phyloP scores from a whole-genome alignment of 2,888 invertebrate genomes.

The Gymnosoma rotundatum region DNA sequence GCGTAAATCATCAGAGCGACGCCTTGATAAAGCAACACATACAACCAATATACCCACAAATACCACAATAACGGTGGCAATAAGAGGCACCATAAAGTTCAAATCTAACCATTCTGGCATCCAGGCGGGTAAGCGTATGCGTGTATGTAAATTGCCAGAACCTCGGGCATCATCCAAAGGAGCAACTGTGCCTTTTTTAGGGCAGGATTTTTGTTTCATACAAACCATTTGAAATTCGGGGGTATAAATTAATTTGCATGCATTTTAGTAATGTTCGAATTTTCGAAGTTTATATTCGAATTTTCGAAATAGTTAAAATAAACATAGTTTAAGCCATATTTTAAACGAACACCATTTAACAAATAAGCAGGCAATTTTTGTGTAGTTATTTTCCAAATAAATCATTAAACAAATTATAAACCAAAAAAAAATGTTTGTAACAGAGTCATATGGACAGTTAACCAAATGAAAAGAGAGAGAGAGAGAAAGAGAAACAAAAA shows the following conservation, averaged over 20 bases:
- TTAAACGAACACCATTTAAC: conserved; percentile 67
- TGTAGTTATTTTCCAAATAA: conserved; percentile 6
- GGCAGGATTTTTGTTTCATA: conserved; percentile 34
- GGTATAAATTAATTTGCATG: conserved; percentile 40
- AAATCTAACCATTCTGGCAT: conserved; percentile 93
- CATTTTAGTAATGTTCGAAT: conserved; percentile 56
- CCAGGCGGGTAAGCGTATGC: conserved; percentile 87
- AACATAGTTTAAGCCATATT: conserved; percentile 64
- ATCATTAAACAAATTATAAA: conserved; percentile 41
- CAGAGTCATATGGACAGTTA: conserved; percentile 64
- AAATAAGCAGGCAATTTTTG: conserved; percentile 66
- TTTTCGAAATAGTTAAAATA: conserved; percentile 64
- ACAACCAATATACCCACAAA: conserved; percentile 95
- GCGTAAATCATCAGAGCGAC: conserved; percentile 90
- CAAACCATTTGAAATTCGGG: conserved; percentile 60
- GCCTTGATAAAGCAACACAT: conserved; percentile 92
- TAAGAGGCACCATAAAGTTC: conserved; percentile 94
- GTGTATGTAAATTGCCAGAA: conserved; percentile 82
- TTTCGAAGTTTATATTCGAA: conserved; percentile 61
- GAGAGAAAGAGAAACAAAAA: conserved; percentile 73
- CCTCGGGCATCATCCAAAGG: conserved; percentile 86
- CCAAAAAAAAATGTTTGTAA: conserved; percentile 43
- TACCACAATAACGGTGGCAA: conserved; percentile 94
- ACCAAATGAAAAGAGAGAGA: conserved; percentile 72
- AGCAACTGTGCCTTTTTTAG: conserved; percentile 88